A percentile compares a stretch with the other conserved stretches of the same genome.
Evolutionary conservation across 2,113 vertebrate species (phyloP).

Genomic region (Ammodytes marinus): DNA sequence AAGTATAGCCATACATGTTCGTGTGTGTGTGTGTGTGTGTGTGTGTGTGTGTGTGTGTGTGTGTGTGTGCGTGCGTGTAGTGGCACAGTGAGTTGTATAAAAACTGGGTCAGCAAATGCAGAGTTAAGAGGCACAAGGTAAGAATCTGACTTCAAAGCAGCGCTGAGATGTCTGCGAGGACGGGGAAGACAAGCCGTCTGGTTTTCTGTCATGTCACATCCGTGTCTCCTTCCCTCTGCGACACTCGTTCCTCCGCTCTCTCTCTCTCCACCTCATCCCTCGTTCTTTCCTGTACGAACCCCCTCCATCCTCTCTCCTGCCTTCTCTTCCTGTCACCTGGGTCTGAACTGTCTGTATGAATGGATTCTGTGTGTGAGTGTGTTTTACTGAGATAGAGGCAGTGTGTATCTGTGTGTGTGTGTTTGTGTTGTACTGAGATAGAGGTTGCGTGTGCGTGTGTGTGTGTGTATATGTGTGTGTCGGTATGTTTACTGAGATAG

Average conservation of each 20-base stretch:
- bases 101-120: conserved; percentile 62
- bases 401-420: conserved; percentile 16
- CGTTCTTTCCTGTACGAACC: conserved; percentile 33
- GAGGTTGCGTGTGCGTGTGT: neutral
- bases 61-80: neutral
- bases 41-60: neutral
- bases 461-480: conserved; percentile 41
- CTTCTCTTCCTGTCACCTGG: conserved; percentile 64
- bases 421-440: neutral
- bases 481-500: conserved; percentile 23
- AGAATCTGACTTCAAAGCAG: conserved; percentile 55
- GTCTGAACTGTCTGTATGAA: conserved; percentile 49
- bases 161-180: conserved; percentile 8
- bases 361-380: conserved; percentile 29
- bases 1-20: no score
- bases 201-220: conserved; percentile 59
- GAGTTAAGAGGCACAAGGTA: conserved; percentile 31
- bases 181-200: conserved; percentile 51
- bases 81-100: neutral
- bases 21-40: conserved; percentile 5
- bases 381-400: conserved; percentile 19
- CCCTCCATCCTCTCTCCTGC: conserved; percentile 32
- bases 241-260: neutral
- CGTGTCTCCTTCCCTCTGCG: conserved; percentile 23
- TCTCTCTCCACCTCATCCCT: conserved; percentile 24